Percentiles rank a stretch among this genome's conserved stretches.
Evolutionary conservation across 2,113 vertebrate genomes (phyloP).

Genomic region (Carlito syrichta): DNA sequence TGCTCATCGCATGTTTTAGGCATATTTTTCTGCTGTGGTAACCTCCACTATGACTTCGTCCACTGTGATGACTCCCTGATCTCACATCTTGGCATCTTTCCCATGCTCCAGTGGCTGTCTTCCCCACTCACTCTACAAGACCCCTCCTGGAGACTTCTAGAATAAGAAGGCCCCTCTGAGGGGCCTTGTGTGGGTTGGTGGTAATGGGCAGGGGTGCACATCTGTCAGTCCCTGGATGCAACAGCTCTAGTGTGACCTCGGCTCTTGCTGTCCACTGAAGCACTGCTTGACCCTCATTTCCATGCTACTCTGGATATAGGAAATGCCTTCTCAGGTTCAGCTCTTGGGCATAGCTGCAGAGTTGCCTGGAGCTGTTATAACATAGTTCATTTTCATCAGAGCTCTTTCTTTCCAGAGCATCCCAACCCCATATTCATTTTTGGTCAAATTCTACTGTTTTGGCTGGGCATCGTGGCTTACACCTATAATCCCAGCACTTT

Average conservation of each 20-base stretch:
- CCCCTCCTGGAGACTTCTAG: neutral
- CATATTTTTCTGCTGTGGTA: neutral
- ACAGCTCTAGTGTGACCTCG: neutral
- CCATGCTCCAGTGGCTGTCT: neutral
- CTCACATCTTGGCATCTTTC: neutral
- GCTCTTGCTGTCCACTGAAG: neutral
- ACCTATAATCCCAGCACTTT: too few relatives aligned
- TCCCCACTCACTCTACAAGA: neutral
- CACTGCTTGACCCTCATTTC: neutral
- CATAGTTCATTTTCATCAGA: neutral
- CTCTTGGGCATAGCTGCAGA: neutral
- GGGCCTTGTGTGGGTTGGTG: neutral
- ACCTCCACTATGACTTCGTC: too few relatives aligned
- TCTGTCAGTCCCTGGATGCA: neutral
- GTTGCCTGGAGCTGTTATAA: neutral
- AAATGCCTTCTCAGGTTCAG: neutral
- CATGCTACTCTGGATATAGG: neutral
- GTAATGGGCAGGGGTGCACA: neutral
- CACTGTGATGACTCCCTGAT: neutral
- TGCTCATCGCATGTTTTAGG: neutral
- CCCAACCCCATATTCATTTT: neutral
- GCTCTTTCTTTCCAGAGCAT: neutral
- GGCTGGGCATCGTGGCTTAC: too few relatives aligned
- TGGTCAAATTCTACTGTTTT: neutral
- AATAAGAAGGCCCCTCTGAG: neutral